A percentile compares a stretch with the other conserved stretches of the same genome.
Evolutionary conservation across 1,140 invertebrate genomes (phyloP).

Genomic region (Caligus rogercresseyi): DNA sequence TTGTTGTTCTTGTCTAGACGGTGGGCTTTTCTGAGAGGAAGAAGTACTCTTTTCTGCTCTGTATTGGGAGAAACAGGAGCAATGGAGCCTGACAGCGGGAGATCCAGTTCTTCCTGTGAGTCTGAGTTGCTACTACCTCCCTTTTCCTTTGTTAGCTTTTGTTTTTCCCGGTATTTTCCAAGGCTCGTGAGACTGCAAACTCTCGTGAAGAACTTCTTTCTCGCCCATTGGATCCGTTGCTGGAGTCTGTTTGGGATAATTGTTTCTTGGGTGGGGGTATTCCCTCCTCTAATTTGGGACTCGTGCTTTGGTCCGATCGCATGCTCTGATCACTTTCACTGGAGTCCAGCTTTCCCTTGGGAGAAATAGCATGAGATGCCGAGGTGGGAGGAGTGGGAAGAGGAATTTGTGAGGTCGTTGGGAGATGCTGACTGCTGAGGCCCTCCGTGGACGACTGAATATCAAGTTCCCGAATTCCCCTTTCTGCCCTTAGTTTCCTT

Average conservation of each 20-base stretch:
- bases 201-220: slow-evolving; percentile 49
- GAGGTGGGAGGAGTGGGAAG: not conserved
- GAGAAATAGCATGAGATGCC: not conserved
- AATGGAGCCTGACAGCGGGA: slow-evolving; percentile 1
- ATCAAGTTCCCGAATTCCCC: slow-evolving; percentile 10
- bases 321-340: slow-evolving; percentile 18
- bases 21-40: not conserved
- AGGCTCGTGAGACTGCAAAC: slow-evolving; percentile 63
- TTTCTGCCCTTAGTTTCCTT: slow-evolving; percentile 14
- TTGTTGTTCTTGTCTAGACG: not conserved
- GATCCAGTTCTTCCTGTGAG: slow-evolving; percentile 19
- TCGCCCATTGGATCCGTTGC: slow-evolving; percentile 11
- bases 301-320: slow-evolving; percentile 9
- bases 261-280: not conserved
- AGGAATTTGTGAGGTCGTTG: not conserved
- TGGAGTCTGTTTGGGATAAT: not conserved
- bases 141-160: slow-evolving; percentile 26
- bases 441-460: not conserved
- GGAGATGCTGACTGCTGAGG: not conserved
- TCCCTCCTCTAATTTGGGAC: slow-evolving; percentile 4
- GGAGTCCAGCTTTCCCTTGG: slow-evolving; percentile 7
- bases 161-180: slow-evolving; percentile 56
- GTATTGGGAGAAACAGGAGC: not conserved
- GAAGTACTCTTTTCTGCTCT: too few relatives aligned
- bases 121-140: slow-evolving; percentile 15